phyloP scores from a whole-genome alignment of 64 coral and sea anemone species.

The Montipora capricornis region DNA sequence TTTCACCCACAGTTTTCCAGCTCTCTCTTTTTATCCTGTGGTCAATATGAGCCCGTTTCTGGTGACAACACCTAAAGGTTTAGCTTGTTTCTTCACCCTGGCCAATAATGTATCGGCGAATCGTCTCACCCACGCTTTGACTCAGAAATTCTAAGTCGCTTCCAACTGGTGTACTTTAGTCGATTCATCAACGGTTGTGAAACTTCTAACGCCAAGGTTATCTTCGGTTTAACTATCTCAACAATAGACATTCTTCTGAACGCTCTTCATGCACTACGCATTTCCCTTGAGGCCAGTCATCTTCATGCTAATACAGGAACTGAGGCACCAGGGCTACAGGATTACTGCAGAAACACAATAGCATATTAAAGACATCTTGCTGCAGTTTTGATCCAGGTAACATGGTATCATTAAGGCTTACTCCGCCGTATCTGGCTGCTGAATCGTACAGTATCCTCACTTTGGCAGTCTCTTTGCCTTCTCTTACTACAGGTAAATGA shows the following conservation, averaged over 20 bases:
- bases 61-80: too few species aligned
- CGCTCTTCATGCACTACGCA: background rate
- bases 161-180: constrained; percentile 36
- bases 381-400: constrained; percentile 61
- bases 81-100: background rate
- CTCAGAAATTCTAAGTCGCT: background rate
- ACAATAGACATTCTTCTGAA: too few species aligned
- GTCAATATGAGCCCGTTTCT: background rate
- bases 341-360: background rate
- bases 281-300: constrained; percentile 46
- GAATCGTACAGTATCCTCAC: constrained; percentile 65
- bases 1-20: constrained; percentile 36
- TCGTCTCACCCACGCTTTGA: constrained; percentile 24
- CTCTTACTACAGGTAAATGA: constrained; percentile 55
- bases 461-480: constrained; percentile 52
- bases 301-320: background rate
- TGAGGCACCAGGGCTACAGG: too few species aligned
- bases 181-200: constrained; percentile 15
- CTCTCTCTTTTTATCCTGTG: background rate
- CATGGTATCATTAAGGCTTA: constrained; percentile 61
- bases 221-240: constrained; percentile 16
- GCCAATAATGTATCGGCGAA: constrained; percentile 10
- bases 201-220: background rate
- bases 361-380: constrained; percentile 32
- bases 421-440: constrained; percentile 32